Evolutionary conservation across 2,888 invertebrate genomes (phyloP), one percentile per base, ranked within the genome.

Genomic region (Mesorhabditis belari): DNA sequence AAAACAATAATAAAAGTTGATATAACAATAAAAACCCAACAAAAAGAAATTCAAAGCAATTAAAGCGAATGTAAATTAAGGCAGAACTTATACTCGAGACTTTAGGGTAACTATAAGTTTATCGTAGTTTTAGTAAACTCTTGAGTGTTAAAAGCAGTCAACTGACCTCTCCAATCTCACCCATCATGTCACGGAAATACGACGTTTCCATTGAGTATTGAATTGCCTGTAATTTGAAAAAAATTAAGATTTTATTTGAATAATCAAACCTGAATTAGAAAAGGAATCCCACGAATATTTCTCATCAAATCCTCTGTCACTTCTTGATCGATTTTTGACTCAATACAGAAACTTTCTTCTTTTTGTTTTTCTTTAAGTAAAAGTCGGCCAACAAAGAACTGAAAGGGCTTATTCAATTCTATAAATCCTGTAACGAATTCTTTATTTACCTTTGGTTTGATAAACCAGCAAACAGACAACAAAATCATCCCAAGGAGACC

Each of bases 181-280:
- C 68, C 72, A 77, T 67, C 9, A 75, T 62, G 44, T 75, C 70
- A 3, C 70, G 67, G 55, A 67, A 71, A 56, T 75, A 74, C 3
- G 70, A 65, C 4, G 75, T 66, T 56, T 77, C 77, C 76, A 77
- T 71, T 3, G 74, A 74, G 58, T 77, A 77, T 61, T 77, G 77
- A 21, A 77, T 77, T 1, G 77, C 77, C 75, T 75, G 58, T 44
- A 70, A 67, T 12, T 19, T 35, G 23, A 35, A 44, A 29, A 24
- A 49, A 21, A 44, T 17, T 50, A 35, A 17, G 29, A 58, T 19
- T n/a, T n/a, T n/a, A n/a, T 35, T n/a, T 35, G 44, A n/a, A 35
- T 9, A 2, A 35, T 35, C 1, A 35, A 35, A 76, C 76, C 66
- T 77, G 77, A 54, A 77, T 78, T 12, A 77, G 64, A 62, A 70